Conservation (phyloP, 2,113 vertebrate genomes). For the Dicerorhinus sumatrensis region DNA sequence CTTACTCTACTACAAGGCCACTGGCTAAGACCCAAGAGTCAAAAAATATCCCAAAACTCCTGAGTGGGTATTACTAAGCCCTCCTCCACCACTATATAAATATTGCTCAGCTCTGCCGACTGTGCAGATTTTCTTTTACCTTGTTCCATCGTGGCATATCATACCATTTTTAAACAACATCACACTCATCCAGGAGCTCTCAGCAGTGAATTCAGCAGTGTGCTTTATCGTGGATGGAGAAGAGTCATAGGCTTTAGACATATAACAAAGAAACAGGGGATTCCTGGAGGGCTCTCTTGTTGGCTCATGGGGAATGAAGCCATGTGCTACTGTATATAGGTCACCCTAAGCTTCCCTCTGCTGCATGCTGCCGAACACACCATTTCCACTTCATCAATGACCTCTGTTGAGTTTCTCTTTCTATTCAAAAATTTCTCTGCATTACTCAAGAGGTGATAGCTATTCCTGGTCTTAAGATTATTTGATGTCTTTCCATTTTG, state of each 20-base stretch:
- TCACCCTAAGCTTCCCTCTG: background rate
- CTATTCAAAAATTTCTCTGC: background rate
- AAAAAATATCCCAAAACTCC: background rate
- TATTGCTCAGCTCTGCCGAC: background rate
- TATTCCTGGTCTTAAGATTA: background rate
- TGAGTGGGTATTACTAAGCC: accelerated
- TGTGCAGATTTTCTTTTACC: background rate
- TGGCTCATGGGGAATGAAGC: background rate
- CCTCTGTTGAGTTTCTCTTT: background rate
- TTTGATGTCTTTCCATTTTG: background rate
- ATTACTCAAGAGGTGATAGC: background rate
- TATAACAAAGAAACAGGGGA: background rate
- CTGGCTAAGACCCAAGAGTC: background rate
- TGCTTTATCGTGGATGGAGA: background rate
- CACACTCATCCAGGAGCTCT: background rate
- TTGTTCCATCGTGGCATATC: background rate
- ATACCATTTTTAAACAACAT: background rate
- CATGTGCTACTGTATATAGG: background rate
- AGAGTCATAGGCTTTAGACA: background rate
- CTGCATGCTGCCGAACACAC: accelerated
- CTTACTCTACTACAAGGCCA: background rate
- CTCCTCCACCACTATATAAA: background rate
- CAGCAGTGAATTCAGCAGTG: background rate
- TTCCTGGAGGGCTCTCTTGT: background rate
- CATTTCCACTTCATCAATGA: background rate